Evolutionary conservation across 2,888 invertebrate species (phyloP).

Genomic region (Cephus runcator): DNA sequence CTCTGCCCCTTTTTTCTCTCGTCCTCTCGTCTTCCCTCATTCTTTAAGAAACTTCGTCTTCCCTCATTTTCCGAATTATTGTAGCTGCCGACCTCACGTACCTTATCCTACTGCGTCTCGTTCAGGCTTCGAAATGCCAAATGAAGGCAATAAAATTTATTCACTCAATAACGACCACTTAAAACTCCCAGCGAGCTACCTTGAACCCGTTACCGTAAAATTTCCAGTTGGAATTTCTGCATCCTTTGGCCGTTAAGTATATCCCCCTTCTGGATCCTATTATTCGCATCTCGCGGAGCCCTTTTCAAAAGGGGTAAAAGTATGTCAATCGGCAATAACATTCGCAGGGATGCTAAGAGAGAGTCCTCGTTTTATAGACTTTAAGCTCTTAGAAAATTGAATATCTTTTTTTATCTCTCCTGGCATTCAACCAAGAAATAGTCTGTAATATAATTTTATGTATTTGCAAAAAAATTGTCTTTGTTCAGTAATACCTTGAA

Average conservation of each 20-base stretch:
- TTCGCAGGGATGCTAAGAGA: not conserved
- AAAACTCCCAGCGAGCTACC: not conserved
- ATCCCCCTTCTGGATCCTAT: not conserved
- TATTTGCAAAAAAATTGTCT: not conserved
- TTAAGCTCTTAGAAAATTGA: not conserved
- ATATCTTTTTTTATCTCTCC: not conserved
- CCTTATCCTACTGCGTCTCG: not conserved
- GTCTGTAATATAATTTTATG: not conserved
- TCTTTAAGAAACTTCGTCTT: not conserved
- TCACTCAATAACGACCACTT: constrained; percentile 3
- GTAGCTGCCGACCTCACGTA: not conserved
- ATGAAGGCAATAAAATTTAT: constrained; percentile 2
- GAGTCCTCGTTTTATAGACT: not conserved
- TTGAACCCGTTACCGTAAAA: not conserved
- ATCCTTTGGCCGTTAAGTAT: not conserved
- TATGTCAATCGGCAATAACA: not conserved
- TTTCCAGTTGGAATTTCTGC: not conserved
- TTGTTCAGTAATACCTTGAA: not conserved
- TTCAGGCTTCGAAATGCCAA: not conserved
- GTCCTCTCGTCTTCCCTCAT: too few relatives aligned
- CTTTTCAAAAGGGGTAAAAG: not conserved
- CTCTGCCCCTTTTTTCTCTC: too few relatives aligned
- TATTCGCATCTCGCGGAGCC: not conserved
- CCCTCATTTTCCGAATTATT: not conserved
- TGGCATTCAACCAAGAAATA: not conserved